Conservation (phyloP, 2,888 invertebrate species). For the Amphiduros pacificus region DNA sequence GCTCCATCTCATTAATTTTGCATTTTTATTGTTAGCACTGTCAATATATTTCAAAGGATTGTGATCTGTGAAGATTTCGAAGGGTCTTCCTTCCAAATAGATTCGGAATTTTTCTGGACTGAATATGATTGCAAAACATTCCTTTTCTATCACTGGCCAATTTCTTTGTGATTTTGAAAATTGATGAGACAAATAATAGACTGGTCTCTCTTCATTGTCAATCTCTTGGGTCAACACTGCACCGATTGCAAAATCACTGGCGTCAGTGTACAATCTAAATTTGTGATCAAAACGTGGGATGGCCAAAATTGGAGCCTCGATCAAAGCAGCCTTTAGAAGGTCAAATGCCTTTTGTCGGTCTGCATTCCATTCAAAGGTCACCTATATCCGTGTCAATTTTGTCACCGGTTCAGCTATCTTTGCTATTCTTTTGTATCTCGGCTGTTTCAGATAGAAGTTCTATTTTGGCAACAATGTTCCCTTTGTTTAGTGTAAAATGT, state of each 20-base stretch:
- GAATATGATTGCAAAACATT: not conserved
- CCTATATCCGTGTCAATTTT: not conserved
- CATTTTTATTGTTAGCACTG: not conserved
- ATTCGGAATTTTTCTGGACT: not conserved
- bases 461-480: not conserved
- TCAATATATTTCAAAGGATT: not conserved
- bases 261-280: not conserved
- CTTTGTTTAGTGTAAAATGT: too few species aligned
- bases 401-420: slow-evolving; percentile 1
- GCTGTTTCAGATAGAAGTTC: not conserved
- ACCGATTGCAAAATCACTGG: not conserved
- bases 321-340: not conserved
- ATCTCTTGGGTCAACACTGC: not conserved
- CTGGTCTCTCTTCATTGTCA: not conserved
- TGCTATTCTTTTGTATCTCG: not conserved
- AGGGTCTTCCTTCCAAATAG: not conserved
- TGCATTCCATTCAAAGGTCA: not conserved
- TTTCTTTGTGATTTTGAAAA: not conserved
- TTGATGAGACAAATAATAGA: not conserved
- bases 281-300: not conserved
- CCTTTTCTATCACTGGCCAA: not conserved
- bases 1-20: not conserved
- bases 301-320: not conserved
- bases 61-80: not conserved
- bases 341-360: slow-evolving; percentile 4